Evolutionary conservation across 2,113 vertebrate species (phyloP).

Genomic region (Sphaerodactylus townsendi): DNA sequence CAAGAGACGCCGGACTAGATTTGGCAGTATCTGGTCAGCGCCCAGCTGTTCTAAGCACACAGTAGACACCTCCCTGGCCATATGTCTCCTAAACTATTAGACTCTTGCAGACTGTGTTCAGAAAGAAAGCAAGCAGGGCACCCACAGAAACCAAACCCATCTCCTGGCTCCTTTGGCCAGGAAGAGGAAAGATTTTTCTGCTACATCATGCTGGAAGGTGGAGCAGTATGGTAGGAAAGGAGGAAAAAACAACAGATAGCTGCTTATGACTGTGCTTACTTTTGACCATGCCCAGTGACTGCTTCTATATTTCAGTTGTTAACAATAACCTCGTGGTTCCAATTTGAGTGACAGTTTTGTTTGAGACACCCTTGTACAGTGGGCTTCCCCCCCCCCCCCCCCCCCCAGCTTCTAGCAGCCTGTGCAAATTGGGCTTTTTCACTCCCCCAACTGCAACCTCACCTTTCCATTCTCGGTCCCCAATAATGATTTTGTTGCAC

Average conservation of each 20-base stretch:
- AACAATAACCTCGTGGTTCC: conserved; percentile 16
- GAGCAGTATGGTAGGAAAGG: conserved; percentile 32
- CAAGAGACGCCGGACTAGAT: not conserved
- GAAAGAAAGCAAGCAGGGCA: not conserved
- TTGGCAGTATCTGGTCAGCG: not conserved
- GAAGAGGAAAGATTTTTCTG: no score
- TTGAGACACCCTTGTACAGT: rapidly evolving
- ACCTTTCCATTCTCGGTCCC: conserved; percentile 96
- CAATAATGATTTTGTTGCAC: conserved; percentile 89
- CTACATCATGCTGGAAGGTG: conserved; percentile 35
- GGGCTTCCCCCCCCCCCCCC: not conserved
- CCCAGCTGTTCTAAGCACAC: not conserved
- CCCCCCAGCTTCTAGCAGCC: not conserved
- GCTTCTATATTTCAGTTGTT: conserved; percentile 48
- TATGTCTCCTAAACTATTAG: not conserved
- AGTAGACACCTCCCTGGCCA: not conserved
- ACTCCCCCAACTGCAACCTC: rapidly evolving
- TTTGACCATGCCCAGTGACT: conserved; percentile 49
- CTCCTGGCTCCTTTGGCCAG: not conserved
- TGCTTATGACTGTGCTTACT: conserved; percentile 58
- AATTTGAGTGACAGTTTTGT: not conserved
- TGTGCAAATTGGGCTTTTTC: not conserved
- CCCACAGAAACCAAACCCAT: not conserved
- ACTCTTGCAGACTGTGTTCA: not conserved
- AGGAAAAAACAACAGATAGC: conserved; percentile 65